Evolutionary conservation across 2,113 vertebrate species (phyloP).

Genomic region (Scomber colias): DNA sequence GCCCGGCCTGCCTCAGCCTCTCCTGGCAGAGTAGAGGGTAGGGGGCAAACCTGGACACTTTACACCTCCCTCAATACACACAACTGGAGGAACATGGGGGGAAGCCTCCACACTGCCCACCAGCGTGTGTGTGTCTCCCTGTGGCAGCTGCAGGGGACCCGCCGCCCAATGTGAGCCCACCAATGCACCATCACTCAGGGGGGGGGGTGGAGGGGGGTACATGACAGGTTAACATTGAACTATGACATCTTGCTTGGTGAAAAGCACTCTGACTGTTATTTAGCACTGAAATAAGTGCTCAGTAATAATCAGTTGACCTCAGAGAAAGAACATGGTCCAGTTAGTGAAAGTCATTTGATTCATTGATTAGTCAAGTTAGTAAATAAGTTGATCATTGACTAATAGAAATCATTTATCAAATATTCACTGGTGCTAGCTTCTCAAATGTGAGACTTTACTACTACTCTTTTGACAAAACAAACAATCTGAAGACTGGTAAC

Average conservation of each 20-base stretch:
- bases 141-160: slow-evolving; percentile 83
- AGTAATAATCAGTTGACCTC: background rate
- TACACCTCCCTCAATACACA: slow-evolving; percentile 29
- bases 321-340: background rate
- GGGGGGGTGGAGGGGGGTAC: slow-evolving; percentile 47
- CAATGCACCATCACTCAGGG: slow-evolving; percentile 71
- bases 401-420: background rate
- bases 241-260: slow-evolving; percentile 63
- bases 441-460: background rate
- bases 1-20: slow-evolving; percentile 67
- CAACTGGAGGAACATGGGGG: slow-evolving; percentile 24
- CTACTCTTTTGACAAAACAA: background rate
- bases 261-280: slow-evolving; percentile 37
- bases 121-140: slow-evolving; percentile 85
- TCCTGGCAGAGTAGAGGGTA: slow-evolving; percentile 55
- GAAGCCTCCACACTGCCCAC: slow-evolving; percentile 73
- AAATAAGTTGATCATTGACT: background rate
- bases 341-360: too few relatives aligned
- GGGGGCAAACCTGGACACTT: slow-evolving; percentile 77
- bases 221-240: slow-evolving; percentile 86
- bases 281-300: background rate
- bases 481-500: background rate
- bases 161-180: slow-evolving; percentile 66
- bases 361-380: background rate
- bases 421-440: background rate